Evolutionary conservation across 2,797 vertebrate species (phyloP).

Genomic region (Gallinago nigripennis): DNA sequence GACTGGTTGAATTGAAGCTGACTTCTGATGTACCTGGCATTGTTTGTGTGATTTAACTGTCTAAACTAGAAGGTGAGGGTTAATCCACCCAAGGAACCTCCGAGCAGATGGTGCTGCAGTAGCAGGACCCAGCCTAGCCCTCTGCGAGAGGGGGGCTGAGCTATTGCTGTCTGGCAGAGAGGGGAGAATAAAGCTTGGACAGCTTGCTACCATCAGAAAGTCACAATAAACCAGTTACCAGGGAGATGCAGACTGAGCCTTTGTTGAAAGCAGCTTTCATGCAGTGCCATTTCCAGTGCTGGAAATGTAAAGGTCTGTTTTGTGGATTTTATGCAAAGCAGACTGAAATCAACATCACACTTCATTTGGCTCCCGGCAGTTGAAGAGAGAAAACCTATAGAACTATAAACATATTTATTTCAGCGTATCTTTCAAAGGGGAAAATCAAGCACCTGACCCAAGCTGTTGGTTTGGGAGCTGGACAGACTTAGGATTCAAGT

Average conservation of each 20-base stretch:
- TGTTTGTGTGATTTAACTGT: neutral
- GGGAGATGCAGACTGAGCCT: neutral
- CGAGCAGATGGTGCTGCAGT: neutral
- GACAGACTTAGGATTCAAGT: neutral
- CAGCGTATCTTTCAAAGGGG: neutral
- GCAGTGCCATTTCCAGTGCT: neutral
- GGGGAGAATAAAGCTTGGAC: neutral
- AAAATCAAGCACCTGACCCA: neutral
- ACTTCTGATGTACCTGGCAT: neutral
- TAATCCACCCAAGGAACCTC: neutral
- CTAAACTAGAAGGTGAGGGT: neutral
- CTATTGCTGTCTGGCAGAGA: neutral
- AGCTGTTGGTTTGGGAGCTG: neutral
- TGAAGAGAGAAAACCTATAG: neutral
- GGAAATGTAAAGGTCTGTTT: neutral
- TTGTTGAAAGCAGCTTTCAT: neutral
- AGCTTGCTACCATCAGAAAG: neutral
- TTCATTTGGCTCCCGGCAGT: constrained; percentile 9
- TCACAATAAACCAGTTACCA: neutral
- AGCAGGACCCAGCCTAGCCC: neutral
- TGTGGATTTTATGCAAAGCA: constrained; percentile 36
- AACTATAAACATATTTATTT: constrained; percentile 4
- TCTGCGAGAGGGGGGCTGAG: neutral
- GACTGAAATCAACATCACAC: constrained; percentile 9
- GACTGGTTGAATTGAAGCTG: neutral